Base-by-base conservation (phyloP, 1,140 invertebrate species). In the Meloidogyne chitwoodi region DNA sequence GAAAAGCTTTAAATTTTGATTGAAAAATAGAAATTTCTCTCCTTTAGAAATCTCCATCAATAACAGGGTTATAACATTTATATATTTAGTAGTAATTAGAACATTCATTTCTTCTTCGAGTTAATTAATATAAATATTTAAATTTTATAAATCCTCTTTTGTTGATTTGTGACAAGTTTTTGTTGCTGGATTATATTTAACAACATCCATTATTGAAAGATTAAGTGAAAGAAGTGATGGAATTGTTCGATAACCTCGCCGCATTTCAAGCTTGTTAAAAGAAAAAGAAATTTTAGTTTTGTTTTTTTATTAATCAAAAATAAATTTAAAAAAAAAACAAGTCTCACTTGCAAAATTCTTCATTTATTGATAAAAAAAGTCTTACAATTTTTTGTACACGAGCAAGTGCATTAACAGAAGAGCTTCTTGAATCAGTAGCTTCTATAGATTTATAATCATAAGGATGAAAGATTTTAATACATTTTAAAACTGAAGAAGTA, bases 361-460 rank as follows among this genome's bases (percentile, higher is more conserved):
- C 34, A 6, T 11, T 14, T 14, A 41, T 19, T 48, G 1, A 48
- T 19, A 0, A 19, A 68, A 69, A 69, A 34, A 14, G 2, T 14
- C 68, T 41, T 2, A 69, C 68, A n/a, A 69, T 69, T 69, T 69
- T 69, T 31, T 69, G 44, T 56, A 69, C 68, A 5, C 68, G 68
- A 19, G 68, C 19, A 26, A 69, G 27, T 69, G 68, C 27, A 27
- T 27, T 16, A 22, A 41, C 14, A 0, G 68, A 69, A 2, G 68
- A 69, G 14, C 41, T 41, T 26, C 68, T 41, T 26, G 68, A 19
- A 56, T 69, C 68, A 27, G 41, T 14, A 41, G 24, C 26, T 41
- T 69, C 11, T 16, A 69, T 56, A 26, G 41, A 41, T 48, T 41
- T 41, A 16, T 31, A 41, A 44, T 69, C 68, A 27, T 27, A 69